Evolutionary conservation across 2,113 vertebrate genomes (phyloP).

Genomic region (Cacatua alba): DNA sequence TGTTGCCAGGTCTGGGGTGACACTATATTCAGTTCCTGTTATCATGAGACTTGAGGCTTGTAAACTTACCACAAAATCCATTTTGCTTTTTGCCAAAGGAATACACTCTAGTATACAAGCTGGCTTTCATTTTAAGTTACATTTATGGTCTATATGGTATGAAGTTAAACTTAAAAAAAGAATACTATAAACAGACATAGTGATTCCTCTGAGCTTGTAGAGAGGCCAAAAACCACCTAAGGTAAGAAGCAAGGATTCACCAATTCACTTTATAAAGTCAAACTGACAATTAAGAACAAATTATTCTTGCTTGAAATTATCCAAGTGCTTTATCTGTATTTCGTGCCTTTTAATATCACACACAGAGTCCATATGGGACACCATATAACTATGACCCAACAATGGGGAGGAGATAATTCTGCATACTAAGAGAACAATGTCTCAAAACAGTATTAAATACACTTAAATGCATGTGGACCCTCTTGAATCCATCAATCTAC

Average conservation of each 20-base stretch:
- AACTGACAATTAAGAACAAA: neutral
- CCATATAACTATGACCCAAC: neutral
- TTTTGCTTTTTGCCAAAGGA: neutral
- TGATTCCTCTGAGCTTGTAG: neutral
- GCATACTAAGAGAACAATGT: neutral
- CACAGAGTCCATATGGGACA: neutral
- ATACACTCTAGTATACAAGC: neutral
- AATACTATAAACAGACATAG: neutral
- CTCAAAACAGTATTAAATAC: neutral
- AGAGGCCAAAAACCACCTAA: neutral
- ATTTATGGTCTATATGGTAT: neutral
- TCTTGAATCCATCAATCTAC: neutral
- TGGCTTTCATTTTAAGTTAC: neutral
- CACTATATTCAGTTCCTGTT: neutral
- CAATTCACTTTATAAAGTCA: neutral
- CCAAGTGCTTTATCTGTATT: neutral
- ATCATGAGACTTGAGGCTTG: neutral
- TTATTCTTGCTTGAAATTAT: neutral
- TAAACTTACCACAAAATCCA: neutral
- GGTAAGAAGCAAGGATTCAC: neutral
- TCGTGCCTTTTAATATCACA: neutral
- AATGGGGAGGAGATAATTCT: neutral
- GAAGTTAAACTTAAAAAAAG: neutral
- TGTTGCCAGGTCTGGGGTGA: neutral
- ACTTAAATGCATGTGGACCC: neutral